Percentiles rank a stretch among this genome's conserved stretches.
Evolutionary conservation across 2,888 invertebrate species (phyloP).

Genomic region (Platerodrilus igneus): DNA sequence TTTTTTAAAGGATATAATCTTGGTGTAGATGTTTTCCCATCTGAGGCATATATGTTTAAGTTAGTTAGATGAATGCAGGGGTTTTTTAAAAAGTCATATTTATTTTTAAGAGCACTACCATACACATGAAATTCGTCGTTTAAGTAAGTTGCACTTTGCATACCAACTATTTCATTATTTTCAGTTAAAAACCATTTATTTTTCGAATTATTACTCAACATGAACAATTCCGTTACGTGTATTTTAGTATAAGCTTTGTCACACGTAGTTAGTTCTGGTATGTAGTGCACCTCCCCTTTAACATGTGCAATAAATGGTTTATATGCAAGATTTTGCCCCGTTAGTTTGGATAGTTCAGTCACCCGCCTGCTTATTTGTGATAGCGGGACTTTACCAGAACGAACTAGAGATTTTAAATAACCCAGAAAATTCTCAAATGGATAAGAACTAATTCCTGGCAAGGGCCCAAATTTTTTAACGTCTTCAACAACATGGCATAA

Average conservation of each 20-base stretch:
- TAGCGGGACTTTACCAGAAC: constrained; percentile 19
- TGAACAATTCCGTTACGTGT: constrained; percentile 5
- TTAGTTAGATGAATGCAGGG: no score
- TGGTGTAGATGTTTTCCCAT: no score
- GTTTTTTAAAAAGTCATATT: no score
- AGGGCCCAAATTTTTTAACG: constrained; percentile 31
- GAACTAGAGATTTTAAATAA: constrained; percentile 18
- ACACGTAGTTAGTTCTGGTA: constrained; percentile 4
- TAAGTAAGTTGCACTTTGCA: constrained; percentile 13
- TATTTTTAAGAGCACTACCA: no score
- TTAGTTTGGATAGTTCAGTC: no score
- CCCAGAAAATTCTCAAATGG: constrained; percentile 36
- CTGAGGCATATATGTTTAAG: no score
- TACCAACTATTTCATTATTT: constrained; percentile 13
- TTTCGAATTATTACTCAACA: constrained; percentile 20
- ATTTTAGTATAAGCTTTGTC: constrained; percentile 10
- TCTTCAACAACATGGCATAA: constrained; percentile 37
- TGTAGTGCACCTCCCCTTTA: constrained; percentile 1
- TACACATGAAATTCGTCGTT: no score
- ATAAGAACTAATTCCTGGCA: constrained; percentile 35
- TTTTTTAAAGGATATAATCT: no score
- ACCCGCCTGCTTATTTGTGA: constrained; percentile 22
- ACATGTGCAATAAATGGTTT: no score
- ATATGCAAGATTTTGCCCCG: no score
- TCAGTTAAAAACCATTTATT: constrained; percentile 23